Base-by-base conservation (phyloP, 2,113 vertebrate species). In the Castor canadensis region DNA sequence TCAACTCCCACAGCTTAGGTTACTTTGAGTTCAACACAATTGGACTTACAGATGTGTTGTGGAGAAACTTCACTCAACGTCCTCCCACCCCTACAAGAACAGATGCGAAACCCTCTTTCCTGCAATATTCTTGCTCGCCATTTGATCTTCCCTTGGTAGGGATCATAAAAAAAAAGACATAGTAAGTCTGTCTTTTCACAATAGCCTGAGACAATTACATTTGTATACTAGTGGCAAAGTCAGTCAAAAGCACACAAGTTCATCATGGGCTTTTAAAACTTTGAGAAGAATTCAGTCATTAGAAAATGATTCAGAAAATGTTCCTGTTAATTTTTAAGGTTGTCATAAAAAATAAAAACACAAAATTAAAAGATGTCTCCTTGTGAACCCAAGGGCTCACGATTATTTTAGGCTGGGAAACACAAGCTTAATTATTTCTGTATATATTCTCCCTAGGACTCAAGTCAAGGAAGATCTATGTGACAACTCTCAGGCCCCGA, bases 301-400 rank as follows among this genome's bases (percentile, higher is more conserved):
- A 26, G 17, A 69, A 71, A 82, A 62, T n/a, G 52, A 58, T 73
- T 1, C 17, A 45, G 47, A 83, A 72, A 49, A 83, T 32, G n/a
- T 83, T 95, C 69, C 32, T 93, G 2, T 82, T 93, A 32, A 62
- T 60, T 60, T 93, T 90, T 73, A 83, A 83, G 64, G 13, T 80
- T 91, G 64, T 80, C 43, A 45, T 87, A 35, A 62, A 79, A 83
- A 60, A 84, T 73, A 35, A 88, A 91, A 91, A n/a, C 17, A 60
- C 5, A 35, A 79, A 49, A 89, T 94, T 73, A 60, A 81, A 86
- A 60, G 24, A 71, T 52, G 66, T 76, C 52, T 66, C n/a, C 49
- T 49, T 67, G 30, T 81, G 2, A n/a, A 71, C 19, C 9, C 15
- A 47, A 1, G n/a, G 77, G n/a, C 47, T 24, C 3, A 67, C 71